Evolutionary conservation across 2,797 vertebrate genomes (phyloP).

Genomic region (Acestrorhynchus altus): DNA sequence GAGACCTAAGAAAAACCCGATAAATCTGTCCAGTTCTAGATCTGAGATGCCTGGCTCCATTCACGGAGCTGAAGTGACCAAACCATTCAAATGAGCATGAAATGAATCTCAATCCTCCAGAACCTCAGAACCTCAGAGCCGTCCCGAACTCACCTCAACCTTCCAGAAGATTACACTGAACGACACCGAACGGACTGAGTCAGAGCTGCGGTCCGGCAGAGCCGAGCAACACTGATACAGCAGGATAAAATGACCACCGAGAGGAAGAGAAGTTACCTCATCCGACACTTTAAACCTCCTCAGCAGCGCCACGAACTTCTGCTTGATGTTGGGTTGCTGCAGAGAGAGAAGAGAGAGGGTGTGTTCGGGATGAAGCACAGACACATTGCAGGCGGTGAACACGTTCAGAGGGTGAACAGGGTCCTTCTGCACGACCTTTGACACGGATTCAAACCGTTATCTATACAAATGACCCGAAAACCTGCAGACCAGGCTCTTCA

Average conservation of each 20-base stretch:
- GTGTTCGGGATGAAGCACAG: neutral
- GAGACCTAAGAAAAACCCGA: too few species aligned
- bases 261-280: slow-evolving; percentile 79
- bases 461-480: neutral
- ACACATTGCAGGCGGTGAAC: neutral
- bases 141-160: too few species aligned
- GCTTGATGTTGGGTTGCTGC: slow-evolving; percentile 96
- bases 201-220: neutral
- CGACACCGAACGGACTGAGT: neutral
- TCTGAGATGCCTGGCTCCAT: neutral
- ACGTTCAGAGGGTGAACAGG: neutral
- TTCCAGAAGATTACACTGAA: too few species aligned
- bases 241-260: neutral
- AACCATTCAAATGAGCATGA: too few species aligned
- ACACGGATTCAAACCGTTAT: neutral
- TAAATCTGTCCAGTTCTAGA: too few species aligned
- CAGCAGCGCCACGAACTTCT: slow-evolving; percentile 96
- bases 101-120: too few species aligned
- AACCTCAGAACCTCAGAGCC: too few species aligned
- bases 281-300: slow-evolving; percentile 96
- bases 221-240: neutral
- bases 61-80: too few species aligned
- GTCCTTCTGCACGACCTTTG: neutral
- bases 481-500: neutral
- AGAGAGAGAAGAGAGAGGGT: slow-evolving; percentile 26